Evolutionary conservation across 2,888 invertebrate species (phyloP).

Genomic region (Bhutanitis thaidina): DNA sequence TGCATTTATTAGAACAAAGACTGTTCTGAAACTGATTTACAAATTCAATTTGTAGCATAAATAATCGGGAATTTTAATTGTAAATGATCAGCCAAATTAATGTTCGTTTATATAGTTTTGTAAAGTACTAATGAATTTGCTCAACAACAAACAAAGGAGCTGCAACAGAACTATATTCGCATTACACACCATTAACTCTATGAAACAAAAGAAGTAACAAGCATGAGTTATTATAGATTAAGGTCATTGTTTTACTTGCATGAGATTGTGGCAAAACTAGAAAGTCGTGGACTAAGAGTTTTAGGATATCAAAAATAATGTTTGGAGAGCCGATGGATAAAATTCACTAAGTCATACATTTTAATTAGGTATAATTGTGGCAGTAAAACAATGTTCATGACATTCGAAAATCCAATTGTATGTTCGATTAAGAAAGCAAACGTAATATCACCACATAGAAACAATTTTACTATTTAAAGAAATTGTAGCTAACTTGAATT

Average conservation of each 20-base stretch:
- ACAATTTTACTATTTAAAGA: constrained; percentile 71
- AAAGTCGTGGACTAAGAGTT: constrained; percentile 60
- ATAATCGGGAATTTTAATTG: not conserved
- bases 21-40: not conserved
- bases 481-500: constrained; percentile 75
- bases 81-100: not conserved
- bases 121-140: not conserved
- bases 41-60: not conserved
- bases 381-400: constrained; percentile 26
- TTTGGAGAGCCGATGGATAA: constrained; percentile 41
- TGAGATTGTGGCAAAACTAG: constrained; percentile 39
- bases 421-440: constrained; percentile 47
- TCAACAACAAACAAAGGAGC: constrained; percentile 1
- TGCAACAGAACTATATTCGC: not conserved
- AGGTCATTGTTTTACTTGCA: constrained; percentile 42
- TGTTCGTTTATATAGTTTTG: not conserved
- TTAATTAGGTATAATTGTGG: constrained; percentile 21
- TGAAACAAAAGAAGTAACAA: constrained; percentile 26
- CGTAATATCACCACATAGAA: constrained; percentile 56
- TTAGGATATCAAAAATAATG: constrained; percentile 43
- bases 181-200: constrained; percentile 14
- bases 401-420: constrained; percentile 35
- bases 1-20: constrained; percentile 26
- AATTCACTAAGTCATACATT: constrained; percentile 54
- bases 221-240: constrained; percentile 36